These are phyloP conservation scores for Phortica okadai DNA, from an alignment of 2,888 invertebrate genomes.

Conservation along the genomic window DNA sequence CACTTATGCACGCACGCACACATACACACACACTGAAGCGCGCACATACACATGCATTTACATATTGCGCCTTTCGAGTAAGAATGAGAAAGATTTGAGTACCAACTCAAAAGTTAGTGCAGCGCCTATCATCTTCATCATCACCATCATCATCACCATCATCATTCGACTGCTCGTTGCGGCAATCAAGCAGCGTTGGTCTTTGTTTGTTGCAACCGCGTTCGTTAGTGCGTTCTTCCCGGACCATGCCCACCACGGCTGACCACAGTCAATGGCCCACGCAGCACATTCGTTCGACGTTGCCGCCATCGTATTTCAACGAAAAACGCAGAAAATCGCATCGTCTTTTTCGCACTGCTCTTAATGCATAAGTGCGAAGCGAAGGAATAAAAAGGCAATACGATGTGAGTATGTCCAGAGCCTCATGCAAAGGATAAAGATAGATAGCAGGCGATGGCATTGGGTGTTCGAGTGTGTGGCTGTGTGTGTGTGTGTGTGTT, in stretches of 20 bases:
- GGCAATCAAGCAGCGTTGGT: slow-evolving; percentile 13
- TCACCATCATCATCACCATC: not conserved
- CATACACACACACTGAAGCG: slow-evolving; percentile 7
- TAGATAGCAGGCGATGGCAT: not conserved
- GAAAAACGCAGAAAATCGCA: slow-evolving; percentile 58
- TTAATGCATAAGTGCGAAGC: not conserved
- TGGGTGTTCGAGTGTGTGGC: not conserved
- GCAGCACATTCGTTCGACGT: not conserved
- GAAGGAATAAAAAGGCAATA: not conserved
- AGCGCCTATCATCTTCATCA: not conserved
- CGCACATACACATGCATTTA: not conserved
- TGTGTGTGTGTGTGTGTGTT: not conserved
- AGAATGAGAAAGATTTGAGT: slow-evolving; percentile 14
- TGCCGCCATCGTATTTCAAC: slow-evolving; percentile 23
- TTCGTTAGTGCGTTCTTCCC: slow-evolving; percentile 3
- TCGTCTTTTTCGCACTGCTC: slow-evolving; percentile 65
- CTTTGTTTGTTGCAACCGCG: not conserved
- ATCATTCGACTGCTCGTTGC: slow-evolving; percentile 1
- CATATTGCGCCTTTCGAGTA: not conserved
- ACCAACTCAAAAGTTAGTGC: not conserved
- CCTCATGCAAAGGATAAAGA: slow-evolving; percentile 14
- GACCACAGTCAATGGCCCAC: not conserved
- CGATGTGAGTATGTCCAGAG: not conserved
- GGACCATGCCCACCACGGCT: not conserved
- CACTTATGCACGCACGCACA: not conserved